These are phyloP conservation scores for Gila orcuttii DNA, from an alignment of 2,113 vertebrate species.

Conservation along the genomic window DNA sequence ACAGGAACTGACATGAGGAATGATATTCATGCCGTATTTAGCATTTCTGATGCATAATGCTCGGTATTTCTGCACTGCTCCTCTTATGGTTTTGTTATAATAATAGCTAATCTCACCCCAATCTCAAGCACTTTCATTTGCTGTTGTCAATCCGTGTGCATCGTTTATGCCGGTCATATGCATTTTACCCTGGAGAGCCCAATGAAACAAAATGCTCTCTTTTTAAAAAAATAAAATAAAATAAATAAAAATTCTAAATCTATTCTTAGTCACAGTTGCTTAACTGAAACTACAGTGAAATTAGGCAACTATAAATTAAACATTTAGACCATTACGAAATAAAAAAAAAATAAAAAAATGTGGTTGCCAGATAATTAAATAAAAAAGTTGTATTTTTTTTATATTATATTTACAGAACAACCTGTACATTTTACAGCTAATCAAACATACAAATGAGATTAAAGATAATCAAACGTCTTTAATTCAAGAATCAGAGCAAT, in stretches of 20 bases:
- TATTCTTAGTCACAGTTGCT: neutral
- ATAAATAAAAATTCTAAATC: neutral
- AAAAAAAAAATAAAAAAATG: too few species aligned
- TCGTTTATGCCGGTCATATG: neutral
- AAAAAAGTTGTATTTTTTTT: too few species aligned
- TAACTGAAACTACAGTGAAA: too few species aligned
- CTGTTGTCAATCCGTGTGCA: neutral
- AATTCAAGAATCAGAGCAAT: too few species aligned
- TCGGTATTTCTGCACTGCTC: neutral
- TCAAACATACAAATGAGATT: too few species aligned
- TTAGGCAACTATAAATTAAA: neutral
- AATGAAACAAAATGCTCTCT: neutral
- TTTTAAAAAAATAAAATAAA: too few species aligned
- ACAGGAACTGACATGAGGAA: slow-evolving; percentile 31
- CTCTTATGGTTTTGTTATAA: neutral
- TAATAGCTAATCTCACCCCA: neutral
- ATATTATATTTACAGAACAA: too few species aligned
- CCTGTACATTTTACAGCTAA: too few species aligned
- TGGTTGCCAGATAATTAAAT: too few species aligned
- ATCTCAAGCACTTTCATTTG: neutral
- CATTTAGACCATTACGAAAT: too few species aligned
- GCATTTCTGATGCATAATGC: neutral
- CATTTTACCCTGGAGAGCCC: too few species aligned
- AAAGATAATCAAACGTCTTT: too few species aligned
- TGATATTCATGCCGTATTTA: neutral